These are phyloP conservation scores for Lemur catta DNA, from an alignment of 2,797 vertebrate genomes.

Conservation along the genomic window DNA sequence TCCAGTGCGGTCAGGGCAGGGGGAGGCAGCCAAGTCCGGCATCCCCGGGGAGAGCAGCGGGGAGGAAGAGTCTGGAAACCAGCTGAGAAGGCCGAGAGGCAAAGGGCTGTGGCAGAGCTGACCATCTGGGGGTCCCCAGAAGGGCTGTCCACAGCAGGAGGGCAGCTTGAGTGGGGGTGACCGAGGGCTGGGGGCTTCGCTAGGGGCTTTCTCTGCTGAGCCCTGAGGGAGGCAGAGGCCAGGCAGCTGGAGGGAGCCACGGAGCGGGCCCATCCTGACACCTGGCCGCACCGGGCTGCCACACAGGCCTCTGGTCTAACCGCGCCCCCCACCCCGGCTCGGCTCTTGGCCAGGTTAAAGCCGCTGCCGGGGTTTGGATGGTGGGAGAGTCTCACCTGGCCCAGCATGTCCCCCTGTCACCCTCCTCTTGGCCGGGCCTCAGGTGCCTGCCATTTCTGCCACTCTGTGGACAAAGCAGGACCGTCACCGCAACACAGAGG, in stretches of 20 bases:
- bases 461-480: background rate
- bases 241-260: background rate
- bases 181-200: background rate
- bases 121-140: background rate
- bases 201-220: background rate
- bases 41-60: fast-evolving
- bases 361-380: background rate
- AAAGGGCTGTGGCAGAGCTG: background rate
- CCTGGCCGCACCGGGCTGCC: background rate
- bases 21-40: background rate
- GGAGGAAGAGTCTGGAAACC: background rate
- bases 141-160: background rate
- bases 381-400: too few species aligned
- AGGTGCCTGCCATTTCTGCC: background rate
- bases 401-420: fast-evolving
- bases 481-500: fast-evolving
- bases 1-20: background rate
- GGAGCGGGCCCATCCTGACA: fast-evolving
- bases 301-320: fast-evolving
- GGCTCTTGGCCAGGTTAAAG: background rate
- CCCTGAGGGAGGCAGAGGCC: background rate
- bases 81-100: background rate
- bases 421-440: background rate
- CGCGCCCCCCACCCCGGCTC: fast-evolving
- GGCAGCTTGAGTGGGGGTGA: background rate